Evolutionary conservation across 2,888 invertebrate genomes (phyloP).

Genomic region (Beris chalybata): DNA sequence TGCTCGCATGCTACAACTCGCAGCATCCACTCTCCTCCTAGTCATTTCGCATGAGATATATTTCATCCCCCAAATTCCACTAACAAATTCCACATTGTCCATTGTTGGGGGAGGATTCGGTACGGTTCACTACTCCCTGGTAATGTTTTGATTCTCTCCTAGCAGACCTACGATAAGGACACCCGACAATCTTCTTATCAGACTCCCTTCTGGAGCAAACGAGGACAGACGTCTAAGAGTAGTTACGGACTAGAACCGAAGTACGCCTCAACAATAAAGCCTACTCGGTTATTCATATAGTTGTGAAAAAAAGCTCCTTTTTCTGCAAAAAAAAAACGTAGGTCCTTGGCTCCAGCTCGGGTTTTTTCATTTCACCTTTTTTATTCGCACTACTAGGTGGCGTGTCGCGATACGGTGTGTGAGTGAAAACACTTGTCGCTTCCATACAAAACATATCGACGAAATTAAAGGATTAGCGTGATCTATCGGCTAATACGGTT

Average conservation of each 20-base stretch:
- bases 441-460: background rate
- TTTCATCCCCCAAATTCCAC: background rate
- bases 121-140: background rate
- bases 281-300: background rate
- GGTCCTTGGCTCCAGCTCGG: background rate
- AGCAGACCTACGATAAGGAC: slow-evolving; percentile 20
- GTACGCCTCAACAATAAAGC: background rate
- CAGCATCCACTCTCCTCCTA: background rate
- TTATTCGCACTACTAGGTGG: no score
- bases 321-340: background rate
- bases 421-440: slow-evolving; percentile 29
- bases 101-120: slow-evolving; percentile 2
- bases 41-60: background rate
- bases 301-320: slow-evolving; percentile 1
- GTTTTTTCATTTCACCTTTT: background rate
- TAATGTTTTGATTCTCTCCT: no score
- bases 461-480: no score
- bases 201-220: slow-evolving; percentile 33
- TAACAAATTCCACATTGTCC: slow-evolving; percentile 18
- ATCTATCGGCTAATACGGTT: no score
- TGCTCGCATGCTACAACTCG: slow-evolving; percentile 4
- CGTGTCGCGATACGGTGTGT: slow-evolving; percentile 1
- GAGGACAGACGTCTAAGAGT: slow-evolving; percentile 22
- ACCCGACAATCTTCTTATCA: slow-evolving; percentile 25
- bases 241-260: background rate